Evolutionary conservation across 2,113 vertebrate genomes (phyloP), one percentile per base, ranked within the genome.

Genomic region (Cyphomyrus discorhynchus): DNA sequence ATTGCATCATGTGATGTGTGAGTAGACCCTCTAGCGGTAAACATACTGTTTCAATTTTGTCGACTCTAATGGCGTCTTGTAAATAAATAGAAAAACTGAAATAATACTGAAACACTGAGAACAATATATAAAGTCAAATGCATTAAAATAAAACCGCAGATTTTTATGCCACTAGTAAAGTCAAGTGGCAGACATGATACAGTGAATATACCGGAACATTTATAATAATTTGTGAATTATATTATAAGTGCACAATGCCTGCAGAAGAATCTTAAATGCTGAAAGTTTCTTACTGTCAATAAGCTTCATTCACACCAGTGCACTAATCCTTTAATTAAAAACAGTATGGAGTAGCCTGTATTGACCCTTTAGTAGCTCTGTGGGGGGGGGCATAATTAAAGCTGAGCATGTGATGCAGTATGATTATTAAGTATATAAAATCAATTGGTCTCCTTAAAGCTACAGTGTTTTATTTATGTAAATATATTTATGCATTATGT

Each of bases 291-390:
- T 21, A 87, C 50, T 39, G 17, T 53, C 31, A 50, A 49, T 86
- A 52, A 52, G 45, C 84, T 52, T 47, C 46, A 86, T 86, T 50
- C 84, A 52, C 10, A n/a, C 84, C 84, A 52, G 84, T 1, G 52
- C 47, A 56, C 47, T 87, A 87, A 87, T 87, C 45, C 49, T 56
- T 87, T 87, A 35, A 53, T 87, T 87, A 53, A 53, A 86, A 53
- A 52, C 85, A 86, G 42, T 11, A 87, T 17, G 50, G 13, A 53
- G 47, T 19, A 2, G 27, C 5, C 15, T 87, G n/a, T n/a, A n/a
- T n/a, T n/a, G n/a, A n/a, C n/a, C n/a, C n/a, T n/a, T n/a, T n/a
- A n/a, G n/a, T n/a, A n/a, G n/a, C n/a, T n/a, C n/a, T n/a, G 49
- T n/a, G 11, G n/a, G 24, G 46, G 24, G 58, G 35, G 3, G 9